Conservation (phyloP, 2,113 vertebrate genomes). For the Diadophis punctatus region DNA sequence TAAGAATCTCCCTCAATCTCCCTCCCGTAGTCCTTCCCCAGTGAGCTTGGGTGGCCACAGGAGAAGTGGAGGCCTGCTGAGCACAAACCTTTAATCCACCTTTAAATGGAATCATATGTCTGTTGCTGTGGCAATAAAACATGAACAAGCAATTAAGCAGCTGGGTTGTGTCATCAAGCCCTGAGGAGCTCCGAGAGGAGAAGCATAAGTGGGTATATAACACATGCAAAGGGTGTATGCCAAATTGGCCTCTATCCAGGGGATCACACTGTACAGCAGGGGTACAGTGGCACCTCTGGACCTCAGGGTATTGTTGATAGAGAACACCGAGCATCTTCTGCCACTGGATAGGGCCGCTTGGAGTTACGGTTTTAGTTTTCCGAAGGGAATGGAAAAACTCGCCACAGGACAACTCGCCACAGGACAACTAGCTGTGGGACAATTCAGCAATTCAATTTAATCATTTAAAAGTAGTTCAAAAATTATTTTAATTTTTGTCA, state of each 20-base stretch:
- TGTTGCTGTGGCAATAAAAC: conserved; percentile 2
- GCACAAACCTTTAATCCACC: conserved; percentile 4
- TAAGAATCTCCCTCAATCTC: not conserved
- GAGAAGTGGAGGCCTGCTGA: not conserved
- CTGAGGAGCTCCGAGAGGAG: not conserved
- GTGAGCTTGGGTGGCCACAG: conserved; percentile 3
- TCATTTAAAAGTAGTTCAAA: not conserved
- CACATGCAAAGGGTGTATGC: not conserved
- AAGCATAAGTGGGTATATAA: not conserved
- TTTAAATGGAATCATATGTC: conserved; percentile 14
- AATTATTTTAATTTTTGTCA: not conserved
- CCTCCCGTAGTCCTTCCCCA: not conserved
- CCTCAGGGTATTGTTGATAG: not conserved
- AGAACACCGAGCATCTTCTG: not conserved
- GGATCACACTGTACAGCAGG: not conserved
- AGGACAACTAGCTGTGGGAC: not conserved
- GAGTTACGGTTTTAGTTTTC: not conserved
- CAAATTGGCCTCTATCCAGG: not conserved
- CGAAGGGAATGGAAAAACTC: not conserved
- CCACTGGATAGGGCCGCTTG: not conserved
- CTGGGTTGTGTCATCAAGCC: not conserved
- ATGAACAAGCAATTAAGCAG: conserved; percentile 6
- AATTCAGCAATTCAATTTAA: not conserved
- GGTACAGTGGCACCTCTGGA: not conserved
- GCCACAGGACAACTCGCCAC: too few relatives aligned